Conservation (phyloP, 2,888 invertebrate species). For the Aleiodes leptofemur region DNA sequence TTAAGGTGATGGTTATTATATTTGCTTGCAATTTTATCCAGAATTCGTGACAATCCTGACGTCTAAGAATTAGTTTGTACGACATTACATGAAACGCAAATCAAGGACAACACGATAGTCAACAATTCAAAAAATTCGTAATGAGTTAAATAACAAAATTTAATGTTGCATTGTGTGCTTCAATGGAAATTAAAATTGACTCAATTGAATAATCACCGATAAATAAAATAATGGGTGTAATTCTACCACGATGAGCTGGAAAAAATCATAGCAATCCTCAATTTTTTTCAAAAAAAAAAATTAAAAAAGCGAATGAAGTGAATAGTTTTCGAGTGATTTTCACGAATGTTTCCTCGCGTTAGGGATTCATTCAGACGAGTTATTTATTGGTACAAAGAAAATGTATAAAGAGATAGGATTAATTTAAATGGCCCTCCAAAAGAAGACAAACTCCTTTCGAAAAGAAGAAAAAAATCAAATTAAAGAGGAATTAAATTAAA, state of each 20-base stretch:
- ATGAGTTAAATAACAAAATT: background rate
- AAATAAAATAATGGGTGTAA: conserved; percentile 4
- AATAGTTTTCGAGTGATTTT: conserved; percentile 13
- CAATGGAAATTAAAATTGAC: background rate
- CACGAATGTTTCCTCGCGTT: conserved; percentile 2
- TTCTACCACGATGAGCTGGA: conserved; percentile 16
- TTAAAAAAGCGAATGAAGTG: background rate
- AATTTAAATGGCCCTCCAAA: background rate
- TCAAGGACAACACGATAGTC: conserved; percentile 55
- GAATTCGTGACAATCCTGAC: conserved; percentile 91
- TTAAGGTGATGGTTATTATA: background rate
- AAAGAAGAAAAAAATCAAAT: background rate
- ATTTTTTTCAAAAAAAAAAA: background rate
- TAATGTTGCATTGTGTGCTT: conserved; percentile 8
- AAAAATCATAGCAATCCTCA: background rate
- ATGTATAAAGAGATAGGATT: conserved; percentile 26
- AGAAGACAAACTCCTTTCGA: background rate
- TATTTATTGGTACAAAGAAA: conserved; percentile 14
- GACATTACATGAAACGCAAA: conserved; percentile 53
- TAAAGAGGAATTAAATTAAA: conserved; percentile 22
- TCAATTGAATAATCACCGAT: background rate
- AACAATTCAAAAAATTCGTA: conserved; percentile 5
- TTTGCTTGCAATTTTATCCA: conserved; percentile 75
- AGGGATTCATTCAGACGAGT: conserved; percentile 3
- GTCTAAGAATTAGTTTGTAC: conserved; percentile 84